Evolutionary conservation across 2,888 invertebrate genomes (phyloP).

Genomic region (Eupithecia inturbata): DNA sequence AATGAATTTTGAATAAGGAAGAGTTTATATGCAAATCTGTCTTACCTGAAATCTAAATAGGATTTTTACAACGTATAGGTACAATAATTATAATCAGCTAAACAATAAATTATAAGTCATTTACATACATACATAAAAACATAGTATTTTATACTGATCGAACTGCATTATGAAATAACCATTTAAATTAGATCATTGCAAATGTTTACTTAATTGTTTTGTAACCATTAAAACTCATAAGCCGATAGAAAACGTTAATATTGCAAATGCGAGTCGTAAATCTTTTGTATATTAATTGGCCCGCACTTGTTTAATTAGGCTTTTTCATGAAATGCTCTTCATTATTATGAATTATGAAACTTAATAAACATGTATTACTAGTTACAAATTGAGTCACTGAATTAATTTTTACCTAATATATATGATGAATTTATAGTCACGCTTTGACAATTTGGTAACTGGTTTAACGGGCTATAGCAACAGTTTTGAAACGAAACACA

Average conservation of each 20-base stretch:
- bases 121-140: not conserved
- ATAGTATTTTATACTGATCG: not conserved
- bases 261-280: not conserved
- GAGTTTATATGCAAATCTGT: not conserved
- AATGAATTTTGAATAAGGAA: not conserved
- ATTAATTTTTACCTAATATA: not conserved
- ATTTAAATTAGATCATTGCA: conserved; percentile 8
- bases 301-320: not conserved
- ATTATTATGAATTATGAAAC: not conserved
- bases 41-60: not conserved
- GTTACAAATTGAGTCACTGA: not conserved
- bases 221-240: not conserved
- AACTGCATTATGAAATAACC: not conserved
- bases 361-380: not conserved
- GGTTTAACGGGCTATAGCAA: conserved; percentile 13
- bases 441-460: conserved; percentile 11
- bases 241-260: not conserved
- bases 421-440: conserved; percentile 4
- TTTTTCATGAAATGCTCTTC: not conserved
- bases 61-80: not conserved
- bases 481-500: conserved; percentile 24
- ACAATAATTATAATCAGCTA: not conserved
- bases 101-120: not conserved
- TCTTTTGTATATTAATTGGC: not conserved
- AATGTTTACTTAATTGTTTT: not conserved